These are phyloP conservation scores for Panopea generosa DNA, from an alignment of 2,888 invertebrate species.

Conservation along the genomic window DNA sequence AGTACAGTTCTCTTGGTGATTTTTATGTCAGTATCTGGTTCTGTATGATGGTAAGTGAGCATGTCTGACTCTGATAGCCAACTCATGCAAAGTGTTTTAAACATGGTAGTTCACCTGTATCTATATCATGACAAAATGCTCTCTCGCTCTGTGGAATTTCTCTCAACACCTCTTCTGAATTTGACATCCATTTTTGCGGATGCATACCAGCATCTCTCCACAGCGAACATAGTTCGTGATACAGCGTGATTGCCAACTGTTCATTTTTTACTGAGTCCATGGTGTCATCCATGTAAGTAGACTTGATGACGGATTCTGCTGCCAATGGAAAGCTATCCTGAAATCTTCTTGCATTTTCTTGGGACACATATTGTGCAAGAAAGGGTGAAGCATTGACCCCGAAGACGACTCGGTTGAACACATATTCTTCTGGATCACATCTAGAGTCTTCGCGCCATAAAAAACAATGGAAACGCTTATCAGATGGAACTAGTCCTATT, in stretches of 20 bases:
- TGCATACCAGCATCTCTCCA: constrained; percentile 29
- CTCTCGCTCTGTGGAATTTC: constrained; percentile 13
- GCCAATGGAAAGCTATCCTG: no score
- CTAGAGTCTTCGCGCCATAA: constrained; percentile 19
- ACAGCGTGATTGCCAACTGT: constrained; percentile 30
- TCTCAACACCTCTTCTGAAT: constrained; percentile 23
- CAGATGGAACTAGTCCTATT: constrained; percentile 2
- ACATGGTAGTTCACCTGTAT: constrained; percentile 4
- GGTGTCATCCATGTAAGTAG: constrained; percentile 47
- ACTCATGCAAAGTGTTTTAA: not conserved
- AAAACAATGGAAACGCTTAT: constrained; percentile 27
- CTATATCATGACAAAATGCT: constrained; percentile 7
- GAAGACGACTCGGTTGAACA: constrained; percentile 47
- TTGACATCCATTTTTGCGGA: constrained; percentile 20
- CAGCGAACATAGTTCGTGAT: constrained; percentile 23
- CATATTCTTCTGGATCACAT: constrained; percentile 30
- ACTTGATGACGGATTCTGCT: constrained; percentile 36
- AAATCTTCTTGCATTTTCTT: no score
- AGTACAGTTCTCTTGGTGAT: constrained; percentile 4
- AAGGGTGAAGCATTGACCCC: constrained; percentile 33
- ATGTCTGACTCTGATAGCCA: not conserved
- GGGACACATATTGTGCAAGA: constrained; percentile 18
- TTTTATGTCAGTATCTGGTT: not conserved
- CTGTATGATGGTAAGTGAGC: not conserved
- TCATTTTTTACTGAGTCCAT: constrained; percentile 40